Conservation (phyloP, 2,113 vertebrate species). For the Otolemur garnettii region DNA sequence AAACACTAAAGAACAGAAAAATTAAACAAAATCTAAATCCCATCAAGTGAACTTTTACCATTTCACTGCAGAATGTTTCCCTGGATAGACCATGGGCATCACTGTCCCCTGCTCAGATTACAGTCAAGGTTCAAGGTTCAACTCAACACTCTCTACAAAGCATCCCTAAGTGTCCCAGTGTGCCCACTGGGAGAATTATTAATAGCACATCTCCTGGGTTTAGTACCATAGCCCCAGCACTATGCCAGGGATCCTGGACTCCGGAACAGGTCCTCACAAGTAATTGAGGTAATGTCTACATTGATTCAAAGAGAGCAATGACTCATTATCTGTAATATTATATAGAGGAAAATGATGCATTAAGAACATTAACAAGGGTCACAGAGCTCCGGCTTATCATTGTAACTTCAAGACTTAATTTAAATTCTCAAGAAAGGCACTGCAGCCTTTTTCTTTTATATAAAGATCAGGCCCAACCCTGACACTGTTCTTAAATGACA, state of each 20-base stretch:
- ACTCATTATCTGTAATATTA: not conserved
- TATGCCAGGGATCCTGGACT: not conserved
- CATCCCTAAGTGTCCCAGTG: not conserved
- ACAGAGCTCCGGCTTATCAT: not conserved
- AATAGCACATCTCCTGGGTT: not conserved
- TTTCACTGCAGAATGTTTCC: not conserved
- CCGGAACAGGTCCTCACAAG: not conserved
- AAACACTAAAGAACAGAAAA: slow-evolving; percentile 53
- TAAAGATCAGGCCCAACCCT: not conserved
- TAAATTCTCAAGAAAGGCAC: slow-evolving; percentile 17
- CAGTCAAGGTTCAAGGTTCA: not conserved
- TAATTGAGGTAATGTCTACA: not conserved
- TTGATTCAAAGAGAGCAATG: not conserved
- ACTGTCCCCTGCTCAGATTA: not conserved
- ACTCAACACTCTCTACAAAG: not conserved
- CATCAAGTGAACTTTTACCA: not conserved
- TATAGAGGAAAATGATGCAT: not conserved
- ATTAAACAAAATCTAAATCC: not conserved
- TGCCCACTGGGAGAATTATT: not conserved
- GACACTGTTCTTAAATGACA: slow-evolving; percentile 7
- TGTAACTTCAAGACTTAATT: not conserved
- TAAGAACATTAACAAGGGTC: not conserved
- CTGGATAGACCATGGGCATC: not conserved
- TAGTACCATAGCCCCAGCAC: not conserved
- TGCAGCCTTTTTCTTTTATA: slow-evolving; percentile 15